Evolutionary conservation across 2,797 vertebrate species (phyloP).

Genomic region (Xyrichtys novacula): DNA sequence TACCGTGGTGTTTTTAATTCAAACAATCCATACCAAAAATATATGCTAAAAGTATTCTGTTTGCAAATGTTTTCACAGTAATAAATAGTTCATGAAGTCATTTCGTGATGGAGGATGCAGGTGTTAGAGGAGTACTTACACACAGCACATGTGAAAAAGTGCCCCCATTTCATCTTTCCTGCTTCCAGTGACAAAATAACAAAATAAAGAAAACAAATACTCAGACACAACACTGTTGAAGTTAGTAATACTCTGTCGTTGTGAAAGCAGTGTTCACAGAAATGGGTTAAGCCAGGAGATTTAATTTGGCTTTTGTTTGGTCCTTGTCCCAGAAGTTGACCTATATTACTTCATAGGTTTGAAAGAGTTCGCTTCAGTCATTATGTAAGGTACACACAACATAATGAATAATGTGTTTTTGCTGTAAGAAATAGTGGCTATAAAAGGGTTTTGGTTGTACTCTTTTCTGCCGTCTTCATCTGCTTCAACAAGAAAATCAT

Average conservation of each 20-base stretch:
- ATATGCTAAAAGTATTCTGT: slow-evolving; percentile 45
- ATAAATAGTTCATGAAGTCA: slow-evolving; percentile 69
- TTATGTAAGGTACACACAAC: slow-evolving; percentile 12
- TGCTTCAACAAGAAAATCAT: neutral
- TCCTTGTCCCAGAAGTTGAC: slow-evolving; percentile 3
- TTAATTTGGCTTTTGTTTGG: neutral
- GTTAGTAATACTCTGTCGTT: slow-evolving; percentile 8
- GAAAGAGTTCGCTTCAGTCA: slow-evolving; percentile 8
- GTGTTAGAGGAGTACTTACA: slow-evolving; percentile 40
- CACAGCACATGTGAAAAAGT: slow-evolving; percentile 54
- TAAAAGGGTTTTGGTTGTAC: slow-evolving; percentile 15
- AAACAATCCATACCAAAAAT: slow-evolving; percentile 58
- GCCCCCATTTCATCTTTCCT: slow-evolving; percentile 41
- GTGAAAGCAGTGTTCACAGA: slow-evolving; percentile 9
- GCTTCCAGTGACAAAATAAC: slow-evolving; percentile 18
- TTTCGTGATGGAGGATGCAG: slow-evolving; percentile 39
- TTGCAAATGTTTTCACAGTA: slow-evolving; percentile 74
- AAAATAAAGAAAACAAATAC: slow-evolving; percentile 22
- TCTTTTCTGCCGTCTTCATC: slow-evolving; percentile 12
- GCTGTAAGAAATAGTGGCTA: slow-evolving; percentile 64
- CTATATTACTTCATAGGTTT: slow-evolving; percentile 19
- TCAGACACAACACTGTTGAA: slow-evolving; percentile 31
- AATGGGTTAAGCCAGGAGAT: slow-evolving; percentile 1
- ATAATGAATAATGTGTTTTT: slow-evolving; percentile 9
- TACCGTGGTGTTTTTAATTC: slow-evolving; percentile 68